Evolutionary conservation across 2,113 vertebrate species (phyloP), one percentile per base, ranked within the genome.

Genomic region (Psephotus haematonotus): DNA sequence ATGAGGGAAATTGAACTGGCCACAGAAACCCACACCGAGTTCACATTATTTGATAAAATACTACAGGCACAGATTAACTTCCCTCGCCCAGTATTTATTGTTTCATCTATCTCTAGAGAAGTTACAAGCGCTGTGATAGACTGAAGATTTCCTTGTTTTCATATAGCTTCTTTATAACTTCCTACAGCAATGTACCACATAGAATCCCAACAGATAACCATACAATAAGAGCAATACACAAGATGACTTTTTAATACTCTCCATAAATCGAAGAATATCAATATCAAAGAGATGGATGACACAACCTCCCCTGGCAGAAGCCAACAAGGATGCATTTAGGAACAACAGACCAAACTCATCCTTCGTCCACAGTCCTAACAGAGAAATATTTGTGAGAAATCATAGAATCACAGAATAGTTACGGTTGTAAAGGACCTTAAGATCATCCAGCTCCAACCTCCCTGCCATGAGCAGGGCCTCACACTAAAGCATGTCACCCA

Each of bases 131-230:
- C 82, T 43, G n/a, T 12, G 92, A 92, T 28, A 86, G 92, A 92
- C 88, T 69, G 88, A 86, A 94, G 79, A 88, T 68, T 82, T 82
- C 74, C 92, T 78, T 75, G 82, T 81, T 92, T 90, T 92, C 82
- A 81, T 74, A 81, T 64, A 53, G 86, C 86, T 90, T 63, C 87
- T 83, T 90, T 77, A 35, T 70, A 93, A 90, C 94, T 80, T 87
- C 84, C 74, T 59, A 81, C 75, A 94, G 90, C 79, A 39, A 83
- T 27, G 75, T 52, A 88, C 86, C 90, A 69, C 76, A 18, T 5
- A 6, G 50, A 59, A 81, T 94, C 90, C 88, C 93, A 88, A 27
- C 82, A 94, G 85, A 78, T 68, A 94, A 63, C 92, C 63, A 37
- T 74, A 94, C 74, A 95, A 31, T 77, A 93, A 71, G 49, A 74